Percentiles rank a stretch among this genome's conserved stretches.
Conservation (phyloP, 37 sponge, comb jelly and placozoan species). For the Chondrosia reniformis region DNA sequence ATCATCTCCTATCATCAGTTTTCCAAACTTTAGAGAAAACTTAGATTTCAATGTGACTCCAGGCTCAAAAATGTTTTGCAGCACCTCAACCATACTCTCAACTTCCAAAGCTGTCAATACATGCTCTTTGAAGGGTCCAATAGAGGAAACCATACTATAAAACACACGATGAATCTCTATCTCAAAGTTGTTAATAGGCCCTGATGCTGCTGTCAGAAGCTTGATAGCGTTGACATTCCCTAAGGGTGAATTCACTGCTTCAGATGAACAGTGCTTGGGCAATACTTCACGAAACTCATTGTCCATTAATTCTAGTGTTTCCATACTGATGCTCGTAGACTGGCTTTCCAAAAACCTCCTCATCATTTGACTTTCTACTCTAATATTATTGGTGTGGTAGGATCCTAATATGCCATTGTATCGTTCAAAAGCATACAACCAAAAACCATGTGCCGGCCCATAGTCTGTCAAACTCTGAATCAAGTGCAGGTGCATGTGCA, state of each 20-base stretch:
- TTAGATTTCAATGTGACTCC: neutral
- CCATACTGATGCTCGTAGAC: neutral
- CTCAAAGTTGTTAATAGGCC: neutral
- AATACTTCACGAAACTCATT: neutral
- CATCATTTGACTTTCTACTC: slow-evolving; percentile 6
- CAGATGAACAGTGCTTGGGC: slow-evolving; percentile 9
- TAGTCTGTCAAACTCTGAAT: slow-evolving; percentile 34
- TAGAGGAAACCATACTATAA: slow-evolving; percentile 3
- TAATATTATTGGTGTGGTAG: slow-evolving; percentile 7
- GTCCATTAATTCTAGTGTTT: neutral
- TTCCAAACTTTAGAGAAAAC: slow-evolving; percentile 11
- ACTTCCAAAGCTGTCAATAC: neutral
- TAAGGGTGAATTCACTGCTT: neutral
- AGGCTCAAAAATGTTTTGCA: neutral
- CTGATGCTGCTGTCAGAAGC: slow-evolving; percentile 6
- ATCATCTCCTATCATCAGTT: slow-evolving; percentile 10
- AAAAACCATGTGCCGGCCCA: slow-evolving; percentile 23
- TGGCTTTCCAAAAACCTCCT: neutral
- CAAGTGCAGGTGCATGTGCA: slow-evolving; percentile 58
- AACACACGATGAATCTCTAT: neutral
- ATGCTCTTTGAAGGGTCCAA: slow-evolving; percentile 9
- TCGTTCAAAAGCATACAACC: slow-evolving; percentile 20
- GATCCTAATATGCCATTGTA: slow-evolving; percentile 14
- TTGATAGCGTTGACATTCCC: slow-evolving; percentile 3
- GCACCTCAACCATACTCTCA: neutral